Conservation (phyloP, 2,797 vertebrate genomes). For the Parauchenoglanis ngamensis region DNA sequence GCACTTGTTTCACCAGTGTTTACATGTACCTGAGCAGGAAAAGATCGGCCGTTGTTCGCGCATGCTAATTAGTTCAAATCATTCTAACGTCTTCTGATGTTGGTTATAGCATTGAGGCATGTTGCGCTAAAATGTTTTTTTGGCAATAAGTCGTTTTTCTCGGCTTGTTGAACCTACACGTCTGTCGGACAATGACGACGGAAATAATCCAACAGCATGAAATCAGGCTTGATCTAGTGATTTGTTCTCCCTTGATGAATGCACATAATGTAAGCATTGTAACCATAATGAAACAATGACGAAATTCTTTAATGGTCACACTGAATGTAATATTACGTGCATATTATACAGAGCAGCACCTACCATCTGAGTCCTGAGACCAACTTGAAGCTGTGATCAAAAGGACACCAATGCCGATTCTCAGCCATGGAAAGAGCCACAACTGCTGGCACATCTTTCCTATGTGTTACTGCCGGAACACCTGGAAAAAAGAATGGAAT, state of each 20-base stretch:
- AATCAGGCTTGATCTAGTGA: background rate
- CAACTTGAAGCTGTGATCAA: conserved; percentile 69
- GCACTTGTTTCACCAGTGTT: background rate
- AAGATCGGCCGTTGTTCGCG: background rate
- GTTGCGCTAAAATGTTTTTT: background rate
- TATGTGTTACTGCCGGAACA: conserved; percentile 69
- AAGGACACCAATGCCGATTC: conserved; percentile 69
- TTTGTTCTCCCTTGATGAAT: background rate
- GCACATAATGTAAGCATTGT: background rate
- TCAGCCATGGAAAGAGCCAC: conserved; percentile 68
- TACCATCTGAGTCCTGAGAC: conserved; percentile 78
- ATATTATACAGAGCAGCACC: conserved; percentile 14
- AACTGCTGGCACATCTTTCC: conserved; percentile 73
- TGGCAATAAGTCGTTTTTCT: background rate
- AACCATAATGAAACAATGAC: background rate
- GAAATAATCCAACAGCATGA: background rate
- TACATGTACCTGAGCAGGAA: background rate
- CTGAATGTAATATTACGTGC: background rate
- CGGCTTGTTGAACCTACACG: background rate
- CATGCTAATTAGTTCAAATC: background rate
- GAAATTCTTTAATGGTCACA: background rate
- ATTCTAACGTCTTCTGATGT: background rate
- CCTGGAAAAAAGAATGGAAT: conserved; percentile 63
- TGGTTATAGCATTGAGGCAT: too few relatives aligned
- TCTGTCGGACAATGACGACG: background rate